Evolutionary conservation across 2,797 vertebrate genomes (phyloP).

Genomic region (Champsocephalus gunnari): DNA sequence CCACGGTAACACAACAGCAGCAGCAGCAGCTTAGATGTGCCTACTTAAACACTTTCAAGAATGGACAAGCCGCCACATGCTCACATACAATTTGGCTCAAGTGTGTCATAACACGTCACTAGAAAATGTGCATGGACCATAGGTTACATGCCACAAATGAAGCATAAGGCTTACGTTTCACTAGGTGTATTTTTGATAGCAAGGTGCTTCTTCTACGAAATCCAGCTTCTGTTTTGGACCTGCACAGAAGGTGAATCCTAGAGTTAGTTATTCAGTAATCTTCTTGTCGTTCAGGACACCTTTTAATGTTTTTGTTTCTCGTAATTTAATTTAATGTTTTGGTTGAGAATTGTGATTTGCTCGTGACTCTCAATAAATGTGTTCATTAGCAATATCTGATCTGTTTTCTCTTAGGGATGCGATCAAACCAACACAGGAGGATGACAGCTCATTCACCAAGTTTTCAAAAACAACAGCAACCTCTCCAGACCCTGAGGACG

Average conservation of each 20-base stretch:
- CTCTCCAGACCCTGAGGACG: constrained; percentile 48
- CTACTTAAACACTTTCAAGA: constrained; percentile 69
- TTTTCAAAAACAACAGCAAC: constrained; percentile 63
- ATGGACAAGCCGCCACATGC: constrained; percentile 76
- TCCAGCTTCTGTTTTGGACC: constrained; percentile 36
- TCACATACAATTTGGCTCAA: constrained; percentile 76
- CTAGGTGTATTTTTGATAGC: constrained; percentile 46
- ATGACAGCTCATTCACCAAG: constrained; percentile 29
- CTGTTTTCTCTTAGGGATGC: constrained; percentile 16
- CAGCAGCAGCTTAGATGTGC: constrained; percentile 46
- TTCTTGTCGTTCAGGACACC: background rate
- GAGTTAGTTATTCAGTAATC: background rate
- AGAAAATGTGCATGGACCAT: constrained; percentile 71
- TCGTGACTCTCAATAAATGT: background rate
- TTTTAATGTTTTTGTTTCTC: background rate
- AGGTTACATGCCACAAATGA: constrained; percentile 72
- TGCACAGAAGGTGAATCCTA: constrained; percentile 15
- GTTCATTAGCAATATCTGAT: constrained; percentile 13
- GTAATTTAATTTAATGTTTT: background rate
- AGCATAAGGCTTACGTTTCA: constrained; percentile 63
- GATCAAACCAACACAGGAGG: constrained; percentile 26
- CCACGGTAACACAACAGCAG: constrained; percentile 37
- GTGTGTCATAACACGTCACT: constrained; percentile 79
- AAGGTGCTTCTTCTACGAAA: constrained; percentile 20
- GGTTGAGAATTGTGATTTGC: background rate